A percentile compares a stretch with the other conserved stretches of the same genome.
These are phyloP conservation scores for Cyphotilapia sp. DNA, from an alignment of 2,113 vertebrate genomes.

Conservation along the genomic window DNA sequence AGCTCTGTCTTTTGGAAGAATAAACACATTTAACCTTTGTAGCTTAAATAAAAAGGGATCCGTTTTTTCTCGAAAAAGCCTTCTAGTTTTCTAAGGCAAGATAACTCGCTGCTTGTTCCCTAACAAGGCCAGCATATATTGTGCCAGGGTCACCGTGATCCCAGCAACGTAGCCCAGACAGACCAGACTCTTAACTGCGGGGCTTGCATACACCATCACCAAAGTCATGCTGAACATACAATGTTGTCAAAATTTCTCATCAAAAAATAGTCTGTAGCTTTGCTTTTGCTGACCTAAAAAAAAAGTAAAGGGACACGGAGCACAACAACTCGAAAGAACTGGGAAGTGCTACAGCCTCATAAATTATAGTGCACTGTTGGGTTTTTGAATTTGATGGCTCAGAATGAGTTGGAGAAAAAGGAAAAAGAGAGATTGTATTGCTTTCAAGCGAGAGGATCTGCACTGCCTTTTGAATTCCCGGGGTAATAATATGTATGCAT, in stretches of 20 bases:
- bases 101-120: constrained; percentile 4
- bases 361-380: constrained; percentile 61
- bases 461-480: constrained; percentile 66
- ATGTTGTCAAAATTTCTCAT: neutral
- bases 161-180: neutral
- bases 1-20: constrained; percentile 39
- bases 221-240: constrained; percentile 27
- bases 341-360: constrained; percentile 49
- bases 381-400: constrained; percentile 58
- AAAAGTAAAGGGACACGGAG: constrained; percentile 19
- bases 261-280: neutral
- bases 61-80: constrained; percentile 28
- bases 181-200: neutral
- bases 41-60: constrained; percentile 31
- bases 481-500: constrained; percentile 73
- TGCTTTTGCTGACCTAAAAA: constrained; percentile 31
- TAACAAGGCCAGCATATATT: constrained; percentile 19
- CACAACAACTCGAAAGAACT: constrained; percentile 51
- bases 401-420: constrained; percentile 29
- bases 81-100: constrained; percentile 18
- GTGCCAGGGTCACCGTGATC: constrained; percentile 7
- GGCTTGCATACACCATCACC: neutral
- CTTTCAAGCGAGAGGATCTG: constrained; percentile 63
- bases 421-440: constrained; percentile 58
- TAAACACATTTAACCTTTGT: constrained; percentile 61